Base-by-base conservation (phyloP, 2,888 invertebrate species). In the Cryptocephalus moraei region DNA sequence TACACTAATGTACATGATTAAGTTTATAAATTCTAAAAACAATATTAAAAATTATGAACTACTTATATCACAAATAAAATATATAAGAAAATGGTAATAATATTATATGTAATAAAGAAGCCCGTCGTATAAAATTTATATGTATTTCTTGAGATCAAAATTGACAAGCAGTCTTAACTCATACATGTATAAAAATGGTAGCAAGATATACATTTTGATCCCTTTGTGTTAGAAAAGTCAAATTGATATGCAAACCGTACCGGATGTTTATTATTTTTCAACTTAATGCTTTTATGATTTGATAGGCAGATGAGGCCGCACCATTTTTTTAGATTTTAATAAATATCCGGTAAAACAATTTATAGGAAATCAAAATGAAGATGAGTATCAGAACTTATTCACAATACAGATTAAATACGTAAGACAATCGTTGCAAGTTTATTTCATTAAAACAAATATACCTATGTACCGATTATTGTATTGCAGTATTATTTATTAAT, bases 81-180 rank as follows among this genome's bases (percentile, higher is more conserved):
- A 44, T 36, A 33, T 44, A 33, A 14, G 44, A 44, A 44, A 36
- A 36, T 36, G 12, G 36, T 11, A 11, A 36, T 36, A 36, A 46
- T 48, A 33, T 46, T 50, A 50, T 47, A 32, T 12, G 51, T 41
- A 41, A 41, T 48, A 49, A 51, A 56, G 51, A 54, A 54, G 51
- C 48, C 49, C 49, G 10, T 49, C 45, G 52, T 53, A 56, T 50
- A 58, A 53, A 55, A 59, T 55, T 53, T 54, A 56, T 55, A 56
- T 50, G n/a, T n/a, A 55, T 61, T 36, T 22, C n/a, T 36, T 36
- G 63, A 65, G 65, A 67, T 66, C 63, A 58, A 63, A 65, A 65
- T 63, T 61, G 63, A 63, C 62, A 63, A 65, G 63, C 67, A 67
- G 67, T 67, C 67, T 67, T 66, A 59, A 60, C 59, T 55, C 59